A percentile compares a stretch with the other conserved stretches of the same genome.
These are phyloP conservation scores for Lithophane ornitopus DNA, from an alignment of 2,888 invertebrate species.

Conservation along the genomic window DNA sequence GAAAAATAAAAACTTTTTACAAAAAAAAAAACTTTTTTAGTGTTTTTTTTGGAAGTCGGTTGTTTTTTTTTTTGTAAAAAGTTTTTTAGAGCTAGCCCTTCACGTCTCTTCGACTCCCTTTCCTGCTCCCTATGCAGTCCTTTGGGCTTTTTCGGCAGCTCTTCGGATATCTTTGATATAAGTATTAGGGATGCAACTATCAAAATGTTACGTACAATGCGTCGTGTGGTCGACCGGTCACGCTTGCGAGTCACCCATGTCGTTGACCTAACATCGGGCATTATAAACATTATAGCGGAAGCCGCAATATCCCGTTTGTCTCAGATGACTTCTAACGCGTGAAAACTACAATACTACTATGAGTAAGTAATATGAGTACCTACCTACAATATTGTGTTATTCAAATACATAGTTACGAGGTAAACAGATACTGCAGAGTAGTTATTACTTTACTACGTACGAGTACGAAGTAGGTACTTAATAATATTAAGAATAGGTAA, in stretches of 20 bases:
- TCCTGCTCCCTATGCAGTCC: rapidly evolving
- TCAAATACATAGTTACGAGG: neutral
- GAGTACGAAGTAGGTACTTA: neutral
- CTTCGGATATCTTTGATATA: neutral
- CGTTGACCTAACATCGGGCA: constrained; percentile 39
- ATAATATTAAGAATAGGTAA: no score
- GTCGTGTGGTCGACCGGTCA: constrained; percentile 20
- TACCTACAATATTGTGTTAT: neutral
- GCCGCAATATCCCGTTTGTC: constrained; percentile 41
- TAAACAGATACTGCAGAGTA: constrained; percentile 7
- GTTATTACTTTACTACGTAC: neutral
- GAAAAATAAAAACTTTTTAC: no score
- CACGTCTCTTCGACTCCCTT: neutral
- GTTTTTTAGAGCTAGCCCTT: neutral
- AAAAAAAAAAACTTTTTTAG: no score
- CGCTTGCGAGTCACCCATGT: constrained; percentile 17
- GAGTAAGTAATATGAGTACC: neutral
- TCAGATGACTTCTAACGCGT: constrained; percentile 26
- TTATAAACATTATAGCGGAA: constrained; percentile 31
- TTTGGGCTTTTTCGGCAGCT: no score
- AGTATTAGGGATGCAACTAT: neutral
- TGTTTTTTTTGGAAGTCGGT: no score
- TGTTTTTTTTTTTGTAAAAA: no score
- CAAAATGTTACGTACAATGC: constrained; percentile 1
- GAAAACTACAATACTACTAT: neutral